A percentile compares a stretch with the other conserved stretches of the same genome.
Conservation (phyloP, 2,888 invertebrate species). For the Chrysodeixis includens region DNA sequence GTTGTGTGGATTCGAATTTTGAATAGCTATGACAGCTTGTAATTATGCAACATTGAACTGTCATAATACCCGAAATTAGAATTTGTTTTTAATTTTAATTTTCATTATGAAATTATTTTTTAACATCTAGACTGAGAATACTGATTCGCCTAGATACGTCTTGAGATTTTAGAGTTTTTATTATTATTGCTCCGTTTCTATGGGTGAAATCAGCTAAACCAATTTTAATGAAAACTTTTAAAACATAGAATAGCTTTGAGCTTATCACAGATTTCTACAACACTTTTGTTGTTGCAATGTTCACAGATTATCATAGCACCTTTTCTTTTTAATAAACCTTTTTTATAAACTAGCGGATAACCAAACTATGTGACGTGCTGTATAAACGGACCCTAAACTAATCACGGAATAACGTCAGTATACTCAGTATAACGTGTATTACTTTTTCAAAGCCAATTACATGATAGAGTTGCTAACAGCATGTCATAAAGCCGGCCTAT, state of each 20-base stretch:
- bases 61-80: constrained; percentile 31
- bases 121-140: too few relatives aligned
- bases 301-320: too few relatives aligned
- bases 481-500: constrained; percentile 49
- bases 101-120: constrained; percentile 1
- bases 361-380: constrained; percentile 10
- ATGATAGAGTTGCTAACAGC: constrained; percentile 42
- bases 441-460: constrained; percentile 55
- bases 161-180: too few relatives aligned
- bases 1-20: constrained; percentile 31
- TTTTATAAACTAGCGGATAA: background rate
- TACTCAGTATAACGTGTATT: constrained; percentile 38
- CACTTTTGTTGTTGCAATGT: too few relatives aligned
- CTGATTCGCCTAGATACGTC: too few relatives aligned
- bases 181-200: background rate
- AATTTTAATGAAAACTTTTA: background rate
- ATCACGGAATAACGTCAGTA: constrained; percentile 37
- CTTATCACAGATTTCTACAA: too few relatives aligned
- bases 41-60: constrained; percentile 34
- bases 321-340: background rate
- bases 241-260: too few relatives aligned
- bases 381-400: constrained; percentile 32
- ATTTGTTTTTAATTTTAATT: constrained; percentile 15
- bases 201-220: background rate
- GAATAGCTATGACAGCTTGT: constrained; percentile 35